Conservation (phyloP, 37 sponge, comb jelly and placozoan genomes). For the Eunapius fragilis region DNA sequence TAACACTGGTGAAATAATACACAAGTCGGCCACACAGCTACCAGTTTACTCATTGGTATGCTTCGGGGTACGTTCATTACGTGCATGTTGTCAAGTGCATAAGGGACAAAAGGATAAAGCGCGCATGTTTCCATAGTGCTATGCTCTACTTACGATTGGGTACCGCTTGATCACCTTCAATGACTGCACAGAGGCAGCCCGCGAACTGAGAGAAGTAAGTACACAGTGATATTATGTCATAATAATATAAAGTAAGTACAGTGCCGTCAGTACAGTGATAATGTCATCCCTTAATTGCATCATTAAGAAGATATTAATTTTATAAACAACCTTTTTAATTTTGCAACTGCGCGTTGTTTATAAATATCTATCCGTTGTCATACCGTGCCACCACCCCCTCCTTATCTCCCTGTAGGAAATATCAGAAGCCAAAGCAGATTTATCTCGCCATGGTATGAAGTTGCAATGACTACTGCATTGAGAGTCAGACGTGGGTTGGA, state of each 20-base stretch:
- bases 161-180: slow-evolving; percentile 76
- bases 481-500: too few relatives aligned
- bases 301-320: too few relatives aligned
- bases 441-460: slow-evolving; percentile 51
- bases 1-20: not conserved
- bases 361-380: too few relatives aligned
- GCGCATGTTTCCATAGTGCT: slow-evolving; percentile 40
- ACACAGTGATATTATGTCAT: too few relatives aligned
- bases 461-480: slow-evolving; percentile 15
- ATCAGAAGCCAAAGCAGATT: slow-evolving; percentile 56
- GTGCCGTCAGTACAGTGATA: too few relatives aligned
- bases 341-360: too few relatives aligned
- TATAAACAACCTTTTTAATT: too few relatives aligned
- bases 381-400: not conserved
- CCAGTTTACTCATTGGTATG: slow-evolving; percentile 71
- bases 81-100: not conserved
- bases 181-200: slow-evolving; percentile 77
- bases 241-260: too few relatives aligned
- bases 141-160: slow-evolving; percentile 71
- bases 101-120: not conserved
- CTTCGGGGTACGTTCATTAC: slow-evolving; percentile 66
- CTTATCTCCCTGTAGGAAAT: slow-evolving; percentile 24
- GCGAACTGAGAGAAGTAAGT: slow-evolving; percentile 51
- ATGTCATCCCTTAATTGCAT: too few relatives aligned
- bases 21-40: slow-evolving; percentile 19